These are phyloP conservation scores for Murina feae DNA, from an alignment of 2,113 vertebrate species.

Conservation along the genomic window DNA sequence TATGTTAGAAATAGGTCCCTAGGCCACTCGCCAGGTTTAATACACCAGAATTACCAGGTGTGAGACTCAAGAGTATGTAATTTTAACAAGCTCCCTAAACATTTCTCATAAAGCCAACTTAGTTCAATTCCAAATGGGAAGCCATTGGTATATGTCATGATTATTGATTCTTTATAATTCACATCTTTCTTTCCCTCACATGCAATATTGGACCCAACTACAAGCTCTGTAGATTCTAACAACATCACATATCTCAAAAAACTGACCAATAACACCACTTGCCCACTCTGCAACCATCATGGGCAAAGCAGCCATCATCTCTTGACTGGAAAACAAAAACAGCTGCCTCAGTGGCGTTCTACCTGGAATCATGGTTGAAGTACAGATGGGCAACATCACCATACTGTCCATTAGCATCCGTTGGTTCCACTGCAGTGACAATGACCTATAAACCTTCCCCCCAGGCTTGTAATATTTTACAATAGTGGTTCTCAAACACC, in stretches of 20 bases:
- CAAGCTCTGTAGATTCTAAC: neutral
- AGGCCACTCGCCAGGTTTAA: neutral
- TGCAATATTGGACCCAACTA: neutral
- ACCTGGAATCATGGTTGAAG: neutral
- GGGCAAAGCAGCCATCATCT: neutral
- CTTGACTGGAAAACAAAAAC: neutral
- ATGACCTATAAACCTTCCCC: neutral
- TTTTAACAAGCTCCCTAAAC: slow-evolving; percentile 8
- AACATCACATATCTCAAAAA: neutral
- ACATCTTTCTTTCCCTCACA: neutral
- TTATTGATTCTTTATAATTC: neutral
- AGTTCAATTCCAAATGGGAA: neutral
- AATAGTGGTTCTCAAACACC: too few species aligned
- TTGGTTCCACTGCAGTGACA: neutral
- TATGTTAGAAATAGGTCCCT: neutral
- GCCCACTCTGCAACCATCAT: too few species aligned
- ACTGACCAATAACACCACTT: neutral
- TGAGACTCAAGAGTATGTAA: neutral
- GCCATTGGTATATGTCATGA: too few species aligned
- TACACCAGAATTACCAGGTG: neutral
- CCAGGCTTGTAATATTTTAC: fast-evolving
- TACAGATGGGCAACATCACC: too few species aligned
- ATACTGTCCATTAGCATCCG: fast-evolving
- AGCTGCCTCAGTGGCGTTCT: neutral
- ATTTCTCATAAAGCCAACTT: neutral